Conservation (phyloP, 1,140 invertebrate species). For the Rhagoletis zephyria region DNA sequence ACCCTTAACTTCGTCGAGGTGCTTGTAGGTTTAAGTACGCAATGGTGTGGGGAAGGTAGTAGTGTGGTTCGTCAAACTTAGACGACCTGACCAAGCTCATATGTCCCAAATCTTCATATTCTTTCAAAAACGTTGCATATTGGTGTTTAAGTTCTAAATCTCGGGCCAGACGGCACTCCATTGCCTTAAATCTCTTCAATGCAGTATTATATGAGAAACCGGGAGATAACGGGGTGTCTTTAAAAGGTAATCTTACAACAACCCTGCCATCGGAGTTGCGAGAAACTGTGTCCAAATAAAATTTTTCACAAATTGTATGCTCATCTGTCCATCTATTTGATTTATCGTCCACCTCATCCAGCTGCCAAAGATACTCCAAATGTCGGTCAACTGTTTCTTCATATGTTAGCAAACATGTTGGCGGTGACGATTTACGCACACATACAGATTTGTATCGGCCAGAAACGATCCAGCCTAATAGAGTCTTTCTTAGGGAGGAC, state of each 20-base stretch:
- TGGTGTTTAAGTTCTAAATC: slow-evolving; percentile 56
- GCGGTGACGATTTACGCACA: background rate
- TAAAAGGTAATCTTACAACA: slow-evolving; percentile 61
- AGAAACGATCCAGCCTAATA: slow-evolving; percentile 63
- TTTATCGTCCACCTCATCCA: slow-evolving; percentile 61
- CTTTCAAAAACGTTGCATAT: slow-evolving; percentile 64
- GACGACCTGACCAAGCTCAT: slow-evolving; percentile 58
- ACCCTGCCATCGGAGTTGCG: slow-evolving; percentile 60
- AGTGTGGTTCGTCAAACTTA: slow-evolving; percentile 49
- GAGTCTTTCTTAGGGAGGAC: slow-evolving; percentile 63
- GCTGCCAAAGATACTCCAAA: slow-evolving; percentile 59
- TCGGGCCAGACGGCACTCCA: slow-evolving; percentile 60
- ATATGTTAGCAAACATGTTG: background rate
- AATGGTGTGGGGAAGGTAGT: slow-evolving; percentile 64
- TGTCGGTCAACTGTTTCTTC: background rate
- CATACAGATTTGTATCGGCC: slow-evolving; percentile 25
- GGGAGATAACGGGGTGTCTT: slow-evolving; percentile 31
- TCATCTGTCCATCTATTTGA: background rate
- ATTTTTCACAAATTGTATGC: slow-evolving; percentile 60
- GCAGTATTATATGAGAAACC: slow-evolving; percentile 57
- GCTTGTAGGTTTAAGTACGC: slow-evolving; percentile 60
- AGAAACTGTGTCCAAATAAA: slow-evolving; percentile 59
- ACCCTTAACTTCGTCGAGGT: slow-evolving; percentile 62
- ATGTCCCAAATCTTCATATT: slow-evolving; percentile 62
- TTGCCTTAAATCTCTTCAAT: slow-evolving; percentile 58